phyloP scores from a whole-genome alignment of 2,888 invertebrate genomes.

The Strigamia maritima region DNA sequence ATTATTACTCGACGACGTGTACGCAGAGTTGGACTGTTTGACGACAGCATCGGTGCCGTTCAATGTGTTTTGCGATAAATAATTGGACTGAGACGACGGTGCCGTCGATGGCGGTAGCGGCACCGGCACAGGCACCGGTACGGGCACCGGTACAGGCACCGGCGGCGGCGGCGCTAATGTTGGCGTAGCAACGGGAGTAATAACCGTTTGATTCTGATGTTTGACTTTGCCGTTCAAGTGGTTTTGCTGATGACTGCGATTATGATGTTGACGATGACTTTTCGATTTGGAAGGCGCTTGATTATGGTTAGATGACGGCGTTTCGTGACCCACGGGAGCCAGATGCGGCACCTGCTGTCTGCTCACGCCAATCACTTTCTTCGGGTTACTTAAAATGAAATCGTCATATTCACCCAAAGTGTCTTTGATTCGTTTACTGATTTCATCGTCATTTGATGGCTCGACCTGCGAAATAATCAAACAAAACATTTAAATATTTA shows the following conservation, averaged over 20 bases:
- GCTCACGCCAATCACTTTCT: conserved; percentile 43
- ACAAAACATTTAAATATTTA: too few relatives aligned
- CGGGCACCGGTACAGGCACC: background rate
- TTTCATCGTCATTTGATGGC: conserved; percentile 39
- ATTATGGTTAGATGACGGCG: background rate
- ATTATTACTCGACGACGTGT: background rate
- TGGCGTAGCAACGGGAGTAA: background rate
- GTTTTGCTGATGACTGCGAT: background rate
- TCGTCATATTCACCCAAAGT: conserved; percentile 41
- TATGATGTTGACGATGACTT: conserved; percentile 31
- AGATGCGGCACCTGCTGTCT: conserved; percentile 41
- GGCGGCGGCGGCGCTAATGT: background rate
- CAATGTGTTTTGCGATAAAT: conserved; percentile 18
- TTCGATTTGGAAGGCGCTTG: conserved; percentile 35
- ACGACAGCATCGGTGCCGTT: background rate
- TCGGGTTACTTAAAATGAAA: conserved; percentile 39
- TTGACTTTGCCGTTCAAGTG: background rate
- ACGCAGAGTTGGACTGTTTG: background rate
- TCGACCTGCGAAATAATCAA: conserved; percentile 37
- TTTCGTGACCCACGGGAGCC: conserved; percentile 16
- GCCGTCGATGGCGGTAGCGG: background rate
- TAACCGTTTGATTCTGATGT: background rate
- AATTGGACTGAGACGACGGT: conserved; percentile 12
- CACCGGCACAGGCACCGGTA: background rate
- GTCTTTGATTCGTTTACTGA: conserved; percentile 38